Percentiles rank a stretch among this genome's conserved stretches.
phyloP scores from a whole-genome alignment of 2,888 invertebrate species.

The Philonicus albiceps region DNA sequence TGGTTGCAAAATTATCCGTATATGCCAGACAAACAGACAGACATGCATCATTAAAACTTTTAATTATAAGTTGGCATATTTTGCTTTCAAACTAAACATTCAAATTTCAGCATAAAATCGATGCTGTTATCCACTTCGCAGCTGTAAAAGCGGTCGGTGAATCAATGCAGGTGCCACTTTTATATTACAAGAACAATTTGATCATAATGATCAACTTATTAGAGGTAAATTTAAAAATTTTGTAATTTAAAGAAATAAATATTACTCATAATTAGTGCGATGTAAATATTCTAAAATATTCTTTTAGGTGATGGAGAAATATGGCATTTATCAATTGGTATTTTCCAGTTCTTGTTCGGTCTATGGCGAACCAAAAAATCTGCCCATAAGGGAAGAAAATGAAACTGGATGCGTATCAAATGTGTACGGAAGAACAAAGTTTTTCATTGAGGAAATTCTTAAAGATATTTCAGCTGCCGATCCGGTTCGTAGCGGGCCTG shows the following conservation, averaged over 20 bases:
- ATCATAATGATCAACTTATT: slow-evolving; percentile 84
- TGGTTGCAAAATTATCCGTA: no score
- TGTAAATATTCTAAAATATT: not conserved
- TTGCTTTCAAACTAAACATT: no score
- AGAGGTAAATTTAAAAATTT: slow-evolving; percentile 70
- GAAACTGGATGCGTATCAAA: slow-evolving; percentile 88
- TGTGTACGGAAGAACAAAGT: slow-evolving; percentile 94
- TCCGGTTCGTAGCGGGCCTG: slow-evolving; percentile 64
- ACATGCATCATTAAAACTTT: no score
- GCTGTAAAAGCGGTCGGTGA: slow-evolving; percentile 95
- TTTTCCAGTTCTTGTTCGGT: slow-evolving; percentile 88
- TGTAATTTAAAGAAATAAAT: not conserved
- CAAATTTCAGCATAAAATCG: slow-evolving; percentile 74
- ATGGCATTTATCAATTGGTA: slow-evolving; percentile 78
- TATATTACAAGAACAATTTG: slow-evolving; percentile 90
- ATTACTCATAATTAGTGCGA: not conserved
- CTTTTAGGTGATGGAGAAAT: slow-evolving; percentile 73
- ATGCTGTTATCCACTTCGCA: slow-evolving; percentile 92
- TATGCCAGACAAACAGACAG: no score
- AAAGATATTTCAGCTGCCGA: slow-evolving; percentile 84
- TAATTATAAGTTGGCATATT: no score
- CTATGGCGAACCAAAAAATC: slow-evolving; percentile 83
- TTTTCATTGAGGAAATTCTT: slow-evolving; percentile 92
- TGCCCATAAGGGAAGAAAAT: slow-evolving; percentile 86
- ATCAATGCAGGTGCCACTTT: slow-evolving; percentile 84